phyloP scores from a whole-genome alignment of 2,113 vertebrate genomes.

The Perca fluviatilis region DNA sequence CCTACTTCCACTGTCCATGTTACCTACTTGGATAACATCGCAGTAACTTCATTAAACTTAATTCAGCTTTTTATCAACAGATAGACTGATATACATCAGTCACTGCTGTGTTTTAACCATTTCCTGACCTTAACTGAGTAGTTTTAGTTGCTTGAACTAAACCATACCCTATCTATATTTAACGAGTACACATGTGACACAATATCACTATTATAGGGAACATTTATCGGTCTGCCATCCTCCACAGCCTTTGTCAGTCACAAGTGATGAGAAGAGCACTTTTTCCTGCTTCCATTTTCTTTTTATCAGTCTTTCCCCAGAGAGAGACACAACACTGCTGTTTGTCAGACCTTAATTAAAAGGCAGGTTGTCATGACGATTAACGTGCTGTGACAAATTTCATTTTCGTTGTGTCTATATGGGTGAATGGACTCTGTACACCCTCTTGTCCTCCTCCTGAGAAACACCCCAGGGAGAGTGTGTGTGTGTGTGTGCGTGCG shows the following conservation, averaged over 20 bases:
- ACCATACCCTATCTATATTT: not conserved
- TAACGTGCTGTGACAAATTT: slow-evolving; percentile 75
- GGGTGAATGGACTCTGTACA: slow-evolving; percentile 59
- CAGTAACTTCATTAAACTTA: not conserved
- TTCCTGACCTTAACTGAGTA: not conserved
- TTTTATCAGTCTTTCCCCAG: slow-evolving; percentile 30
- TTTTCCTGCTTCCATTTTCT: slow-evolving; percentile 8
- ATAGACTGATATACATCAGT: too few relatives aligned
- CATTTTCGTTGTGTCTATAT: slow-evolving; percentile 60
- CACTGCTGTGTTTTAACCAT: not conserved
- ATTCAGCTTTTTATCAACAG: not conserved
- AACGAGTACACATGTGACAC: not conserved
- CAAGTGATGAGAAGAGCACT: not conserved
- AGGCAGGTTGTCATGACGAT: slow-evolving; percentile 76
- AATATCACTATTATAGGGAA: not conserved
- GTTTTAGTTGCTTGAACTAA: not conserved
- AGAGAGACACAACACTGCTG: slow-evolving; percentile 46
- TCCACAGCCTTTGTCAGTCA: slow-evolving; percentile 16
- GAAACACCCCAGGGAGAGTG: slow-evolving; percentile 32
- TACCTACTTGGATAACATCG: not conserved
- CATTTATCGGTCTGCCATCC: not conserved
- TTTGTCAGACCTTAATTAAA: slow-evolving; percentile 78
- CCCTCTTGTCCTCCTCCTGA: slow-evolving; percentile 21
- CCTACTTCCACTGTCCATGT: not conserved
- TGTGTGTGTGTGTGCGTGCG: slow-evolving; percentile 15